Conservation (phyloP, 2,888 invertebrate species). For the Nineta flava region DNA sequence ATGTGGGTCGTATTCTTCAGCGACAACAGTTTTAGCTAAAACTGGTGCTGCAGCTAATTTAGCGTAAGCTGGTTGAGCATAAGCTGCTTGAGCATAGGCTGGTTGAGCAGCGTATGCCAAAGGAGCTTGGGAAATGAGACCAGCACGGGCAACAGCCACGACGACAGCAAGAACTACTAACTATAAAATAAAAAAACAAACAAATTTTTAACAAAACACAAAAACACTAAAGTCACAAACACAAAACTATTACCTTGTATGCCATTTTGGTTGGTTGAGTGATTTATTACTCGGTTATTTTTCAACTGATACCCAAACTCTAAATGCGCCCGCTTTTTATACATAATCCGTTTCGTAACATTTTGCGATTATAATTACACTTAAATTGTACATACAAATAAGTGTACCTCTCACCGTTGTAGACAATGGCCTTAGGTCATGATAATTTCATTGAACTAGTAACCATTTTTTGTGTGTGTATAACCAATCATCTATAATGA, state of each 20-base stretch:
- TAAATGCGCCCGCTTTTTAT: constrained; percentile 14
- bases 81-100: not conserved
- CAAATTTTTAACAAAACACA: not conserved
- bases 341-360: not conserved
- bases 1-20: constrained; percentile 7
- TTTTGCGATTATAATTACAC: no score
- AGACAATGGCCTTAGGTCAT: no score
- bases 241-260: constrained; percentile 1
- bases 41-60: constrained; percentile 6
- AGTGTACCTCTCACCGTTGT: no score
- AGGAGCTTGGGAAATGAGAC: not conserved
- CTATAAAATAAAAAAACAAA: constrained; percentile 1
- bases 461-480: no score
- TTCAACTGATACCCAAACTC: constrained; percentile 27
- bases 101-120: constrained; percentile 3
- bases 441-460: no score
- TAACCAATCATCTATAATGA: no score
- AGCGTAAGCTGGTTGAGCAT: constrained; percentile 7
- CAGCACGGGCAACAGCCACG: constrained; percentile 3
- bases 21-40: not conserved
- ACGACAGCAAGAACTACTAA: constrained; percentile 3
- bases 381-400: no score
- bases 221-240: not conserved
- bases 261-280: constrained; percentile 25
- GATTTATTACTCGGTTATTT: constrained; percentile 15